Conservation (phyloP, 2,113 vertebrate species). For the Myodes glareolus region DNA sequence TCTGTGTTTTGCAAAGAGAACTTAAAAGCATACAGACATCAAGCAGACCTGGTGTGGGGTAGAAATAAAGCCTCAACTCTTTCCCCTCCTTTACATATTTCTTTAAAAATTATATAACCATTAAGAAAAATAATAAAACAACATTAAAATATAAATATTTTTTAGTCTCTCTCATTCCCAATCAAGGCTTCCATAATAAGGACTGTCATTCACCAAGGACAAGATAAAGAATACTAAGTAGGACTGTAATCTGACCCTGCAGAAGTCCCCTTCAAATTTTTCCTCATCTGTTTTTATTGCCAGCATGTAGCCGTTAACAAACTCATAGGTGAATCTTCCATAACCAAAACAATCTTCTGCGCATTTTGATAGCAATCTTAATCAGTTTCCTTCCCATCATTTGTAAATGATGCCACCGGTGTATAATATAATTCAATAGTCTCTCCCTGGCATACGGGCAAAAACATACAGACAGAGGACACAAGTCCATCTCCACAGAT, state of each 20-base stretch:
- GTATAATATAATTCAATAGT: neutral
- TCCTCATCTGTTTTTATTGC: neutral
- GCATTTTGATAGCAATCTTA: neutral
- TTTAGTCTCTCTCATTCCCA: neutral
- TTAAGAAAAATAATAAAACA: neutral
- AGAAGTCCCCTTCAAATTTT: neutral
- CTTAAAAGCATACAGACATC: rapidly evolving
- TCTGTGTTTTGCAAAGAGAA: neutral
- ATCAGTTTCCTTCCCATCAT: neutral
- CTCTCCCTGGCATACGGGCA: neutral
- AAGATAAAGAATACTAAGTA: neutral
- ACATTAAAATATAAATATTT: neutral
- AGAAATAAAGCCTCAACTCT: rapidly evolving
- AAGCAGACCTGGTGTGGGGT: neutral
- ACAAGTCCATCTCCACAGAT: neutral
- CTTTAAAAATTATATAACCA: neutral
- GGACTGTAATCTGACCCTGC: neutral
- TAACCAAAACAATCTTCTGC: neutral
- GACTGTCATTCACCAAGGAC: neutral
- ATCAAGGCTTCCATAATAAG: neutral
- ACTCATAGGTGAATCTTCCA: neutral
- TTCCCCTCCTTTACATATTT: neutral
- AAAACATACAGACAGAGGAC: neutral
- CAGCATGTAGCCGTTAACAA: neutral
- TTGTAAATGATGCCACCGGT: neutral